Evolutionary conservation across 2,113 vertebrate genomes (phyloP), one percentile per base, ranked within the genome.

Genomic region (Phalacrocorax brasilianus): DNA sequence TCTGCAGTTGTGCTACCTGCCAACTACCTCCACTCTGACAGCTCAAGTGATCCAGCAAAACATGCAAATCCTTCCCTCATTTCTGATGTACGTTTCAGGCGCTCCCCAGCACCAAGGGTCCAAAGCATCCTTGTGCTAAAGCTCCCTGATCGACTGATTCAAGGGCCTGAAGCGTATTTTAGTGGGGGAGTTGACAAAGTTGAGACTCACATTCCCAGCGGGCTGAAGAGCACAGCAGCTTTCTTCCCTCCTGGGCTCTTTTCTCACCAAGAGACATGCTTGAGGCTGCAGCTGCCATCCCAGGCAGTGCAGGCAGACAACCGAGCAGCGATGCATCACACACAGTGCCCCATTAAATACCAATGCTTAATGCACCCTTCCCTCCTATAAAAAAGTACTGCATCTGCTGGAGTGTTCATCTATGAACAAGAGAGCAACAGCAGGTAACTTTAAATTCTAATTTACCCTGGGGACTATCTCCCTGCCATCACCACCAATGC

Each of bases 391-490:
- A 89, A 94, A 84, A 59, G 22, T 12, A 35, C 63, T 88, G 72
- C 42, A 30, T 79, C 88, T 85, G 47, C 78, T 79, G 72, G 59
- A 50, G 44, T 45, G 44, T 45, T 17, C 44, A 45, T 45, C 71
- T 65, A 85, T 12, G 58, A 95, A 79, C 56, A 85, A 71, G 87
- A 84, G 67, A 82, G 73, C 40, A 45, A 50, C 9, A 86, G 77
- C 47, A 75, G 84, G 55, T 67, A 91, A 78, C 80, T 86, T 84
- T 38, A 81, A 81, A 75, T 89, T 55, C 85, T 72, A n/a, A 72
- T 95, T 78, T 35, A 91, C 89, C 70, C 61, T 23, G 16, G 30
- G 55, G 26, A 82, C 56, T 87, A 38, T 89, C 84, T 91, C 68
- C 38, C 52, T 89, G 70, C 68, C 53, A 52, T 56, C 49, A 26